Percentiles rank a stretch among this genome's conserved stretches.
Conservation (phyloP, 92 coral and sea anemone genomes). For the Desmophyllum pertusum region DNA sequence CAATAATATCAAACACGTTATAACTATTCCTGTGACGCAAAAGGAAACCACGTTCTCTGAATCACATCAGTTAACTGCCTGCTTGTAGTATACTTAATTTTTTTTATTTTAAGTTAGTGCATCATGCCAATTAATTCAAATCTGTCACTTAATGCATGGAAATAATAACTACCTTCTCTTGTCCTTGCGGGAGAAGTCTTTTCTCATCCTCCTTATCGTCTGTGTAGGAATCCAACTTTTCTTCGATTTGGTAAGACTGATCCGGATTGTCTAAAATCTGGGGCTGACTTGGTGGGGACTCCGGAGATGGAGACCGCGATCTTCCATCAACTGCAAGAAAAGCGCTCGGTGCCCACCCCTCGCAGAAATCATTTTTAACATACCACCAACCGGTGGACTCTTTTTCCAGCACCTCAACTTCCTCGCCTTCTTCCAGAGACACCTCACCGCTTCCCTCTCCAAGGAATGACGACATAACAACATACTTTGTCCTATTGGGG, state of each 20-base stretch:
- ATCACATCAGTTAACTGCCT: too few relatives aligned
- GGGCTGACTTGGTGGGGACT: not conserved
- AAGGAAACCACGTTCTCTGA: not conserved
- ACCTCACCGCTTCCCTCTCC: constrained; percentile 51
- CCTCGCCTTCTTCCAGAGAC: constrained; percentile 59
- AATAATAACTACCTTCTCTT: not conserved
- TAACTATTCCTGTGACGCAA: not conserved
- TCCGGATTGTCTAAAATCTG: constrained; percentile 9
- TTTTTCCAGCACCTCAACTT: constrained; percentile 59
- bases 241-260: not conserved
- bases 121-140: not conserved
- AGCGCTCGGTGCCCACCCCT: constrained; percentile 73
- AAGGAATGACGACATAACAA: constrained; percentile 39
- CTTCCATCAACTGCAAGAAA: constrained; percentile 28
- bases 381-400: constrained; percentile 68
- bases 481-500: constrained; percentile 20
- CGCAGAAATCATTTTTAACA: constrained; percentile 44
- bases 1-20: not conserved
- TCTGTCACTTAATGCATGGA: not conserved
- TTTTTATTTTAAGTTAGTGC: too few relatives aligned
- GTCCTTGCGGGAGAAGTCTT: not conserved
- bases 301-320: constrained; percentile 20
- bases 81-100: not conserved
- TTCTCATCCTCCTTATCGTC: not conserved
- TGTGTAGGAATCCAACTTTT: not conserved